Percentiles rank a stretch among this genome's conserved stretches.
Conservation (phyloP, 2,113 vertebrate species). For the Erinaceus europaeus region DNA sequence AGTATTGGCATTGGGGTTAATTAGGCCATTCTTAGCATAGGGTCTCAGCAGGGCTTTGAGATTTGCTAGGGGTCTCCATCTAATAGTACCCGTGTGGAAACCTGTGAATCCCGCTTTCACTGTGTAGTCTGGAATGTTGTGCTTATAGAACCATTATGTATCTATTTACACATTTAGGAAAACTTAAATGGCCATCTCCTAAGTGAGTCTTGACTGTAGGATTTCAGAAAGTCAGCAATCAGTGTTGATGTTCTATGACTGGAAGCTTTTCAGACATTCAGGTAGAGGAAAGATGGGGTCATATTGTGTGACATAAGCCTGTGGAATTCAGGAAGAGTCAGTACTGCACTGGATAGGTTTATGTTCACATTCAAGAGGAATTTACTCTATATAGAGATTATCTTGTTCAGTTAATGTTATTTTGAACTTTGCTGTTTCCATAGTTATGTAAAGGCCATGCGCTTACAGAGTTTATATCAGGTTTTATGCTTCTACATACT, state of each 20-base stretch:
- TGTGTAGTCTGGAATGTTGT: too few relatives aligned
- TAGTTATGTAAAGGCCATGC: background rate
- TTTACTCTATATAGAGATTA: background rate
- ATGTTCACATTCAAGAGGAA: background rate
- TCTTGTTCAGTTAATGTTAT: background rate
- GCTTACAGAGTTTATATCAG: too few relatives aligned
- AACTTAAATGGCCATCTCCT: too few relatives aligned
- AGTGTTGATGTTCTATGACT: background rate
- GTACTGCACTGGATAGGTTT: rapidly evolving
- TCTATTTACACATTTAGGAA: too few relatives aligned
- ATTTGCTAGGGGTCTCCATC: too few relatives aligned
- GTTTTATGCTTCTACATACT: background rate
- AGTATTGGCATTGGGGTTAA: background rate
- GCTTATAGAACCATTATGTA: too few relatives aligned
- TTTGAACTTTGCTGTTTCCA: background rate
- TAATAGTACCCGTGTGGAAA: too few relatives aligned
- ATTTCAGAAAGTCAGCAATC: background rate
- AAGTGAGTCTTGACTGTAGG: background rate
- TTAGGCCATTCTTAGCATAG: too few relatives aligned
- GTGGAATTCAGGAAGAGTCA: background rate
- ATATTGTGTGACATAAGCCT: background rate
- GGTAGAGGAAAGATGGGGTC: background rate
- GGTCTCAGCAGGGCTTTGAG: too few relatives aligned
- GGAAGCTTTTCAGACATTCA: background rate
- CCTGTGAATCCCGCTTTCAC: too few relatives aligned